phyloP scores from a whole-genome alignment of 2,888 invertebrate genomes.

The Antheraea assamensis region DNA sequence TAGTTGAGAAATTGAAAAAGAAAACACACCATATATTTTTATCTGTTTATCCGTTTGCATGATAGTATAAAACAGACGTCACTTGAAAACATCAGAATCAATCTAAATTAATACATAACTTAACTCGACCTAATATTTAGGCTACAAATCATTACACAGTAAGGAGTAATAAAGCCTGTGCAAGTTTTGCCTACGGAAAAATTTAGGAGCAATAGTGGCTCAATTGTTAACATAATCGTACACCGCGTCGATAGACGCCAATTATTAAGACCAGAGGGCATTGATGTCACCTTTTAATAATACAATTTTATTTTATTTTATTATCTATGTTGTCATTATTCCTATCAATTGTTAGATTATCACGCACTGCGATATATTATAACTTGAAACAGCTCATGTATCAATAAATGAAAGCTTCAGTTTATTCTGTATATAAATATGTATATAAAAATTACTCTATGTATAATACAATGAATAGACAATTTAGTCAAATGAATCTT shows the following conservation, averaged over 20 bases:
- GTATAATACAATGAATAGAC: neutral
- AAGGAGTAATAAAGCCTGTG: neutral
- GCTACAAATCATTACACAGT: neutral
- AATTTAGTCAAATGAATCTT: slow-evolving; percentile 18
- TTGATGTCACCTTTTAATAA: too few species aligned
- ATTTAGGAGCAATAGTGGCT: neutral
- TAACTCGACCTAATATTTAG: neutral
- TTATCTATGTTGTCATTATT: too few species aligned
- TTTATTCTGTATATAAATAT: slow-evolving; percentile 3
- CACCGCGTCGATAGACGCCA: neutral
- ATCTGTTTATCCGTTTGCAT: too few species aligned
- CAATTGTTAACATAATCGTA: neutral
- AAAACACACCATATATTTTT: too few species aligned
- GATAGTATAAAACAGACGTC: too few species aligned
- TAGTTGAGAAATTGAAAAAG: too few species aligned
- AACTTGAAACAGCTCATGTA: neutral
- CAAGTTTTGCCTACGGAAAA: neutral
- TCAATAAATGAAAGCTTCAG: neutral
- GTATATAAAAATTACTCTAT: neutral
- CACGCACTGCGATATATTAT: neutral
- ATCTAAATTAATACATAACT: too few species aligned
- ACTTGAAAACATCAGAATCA: too few species aligned
- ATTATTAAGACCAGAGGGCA: too few species aligned
- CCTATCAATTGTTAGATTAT: too few species aligned
- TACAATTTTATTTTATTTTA: too few species aligned